Conservation (phyloP, 2,113 vertebrate species). For the Larimichthys polyactis region DNA sequence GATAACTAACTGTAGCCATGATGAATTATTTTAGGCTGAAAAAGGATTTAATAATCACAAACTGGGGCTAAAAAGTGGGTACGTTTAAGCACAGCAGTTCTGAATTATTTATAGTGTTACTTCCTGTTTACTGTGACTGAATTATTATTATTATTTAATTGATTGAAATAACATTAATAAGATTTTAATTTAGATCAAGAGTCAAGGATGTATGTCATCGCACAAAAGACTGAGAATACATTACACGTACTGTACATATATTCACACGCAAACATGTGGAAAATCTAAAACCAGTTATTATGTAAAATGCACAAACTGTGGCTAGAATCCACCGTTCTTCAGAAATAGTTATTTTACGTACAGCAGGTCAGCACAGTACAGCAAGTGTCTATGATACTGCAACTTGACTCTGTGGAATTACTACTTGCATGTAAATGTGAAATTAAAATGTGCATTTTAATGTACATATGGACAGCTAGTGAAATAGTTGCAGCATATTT, state of each 20-base stretch:
- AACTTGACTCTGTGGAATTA: not conserved
- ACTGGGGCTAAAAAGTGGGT: not conserved
- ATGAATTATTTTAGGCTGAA: not conserved
- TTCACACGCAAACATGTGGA: not conserved
- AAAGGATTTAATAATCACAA: not conserved
- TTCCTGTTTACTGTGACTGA: not conserved
- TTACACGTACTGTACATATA: not conserved
- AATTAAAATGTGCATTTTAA: not conserved
- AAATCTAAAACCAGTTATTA: not conserved
- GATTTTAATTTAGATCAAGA: not conserved
- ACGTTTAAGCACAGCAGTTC: not conserved
- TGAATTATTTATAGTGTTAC: not conserved
- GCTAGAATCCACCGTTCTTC: not conserved
- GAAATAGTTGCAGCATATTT: not conserved
- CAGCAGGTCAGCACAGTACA: no score
- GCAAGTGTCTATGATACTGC: not conserved
- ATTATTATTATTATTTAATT: not conserved
- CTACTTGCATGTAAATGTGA: no score
- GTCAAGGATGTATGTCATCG: not conserved
- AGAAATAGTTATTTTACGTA: not conserved
- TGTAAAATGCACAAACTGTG: not conserved
- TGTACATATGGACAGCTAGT: not conserved
- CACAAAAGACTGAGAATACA: not conserved
- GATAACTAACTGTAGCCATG: not conserved
- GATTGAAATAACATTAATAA: not conserved